Conservation (phyloP, 2,888 invertebrate genomes). For the Ichneumoninae sp. region DNA sequence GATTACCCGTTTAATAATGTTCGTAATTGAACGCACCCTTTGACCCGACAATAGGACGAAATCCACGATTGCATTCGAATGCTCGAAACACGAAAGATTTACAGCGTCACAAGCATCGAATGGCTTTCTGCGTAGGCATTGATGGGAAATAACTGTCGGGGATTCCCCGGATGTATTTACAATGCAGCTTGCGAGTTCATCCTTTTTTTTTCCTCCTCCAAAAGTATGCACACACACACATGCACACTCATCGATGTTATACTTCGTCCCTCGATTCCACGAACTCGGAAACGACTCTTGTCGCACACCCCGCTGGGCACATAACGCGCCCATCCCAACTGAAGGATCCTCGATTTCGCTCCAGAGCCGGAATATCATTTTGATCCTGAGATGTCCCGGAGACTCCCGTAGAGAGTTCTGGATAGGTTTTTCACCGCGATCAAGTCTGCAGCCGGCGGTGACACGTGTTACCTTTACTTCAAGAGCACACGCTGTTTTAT, state of each 20-base stretch:
- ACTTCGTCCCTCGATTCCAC: conserved; percentile 64
- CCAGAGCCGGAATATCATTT: conserved; percentile 56
- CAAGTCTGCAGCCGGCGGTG: conserved; percentile 55
- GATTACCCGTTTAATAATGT: background rate
- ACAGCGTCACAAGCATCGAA: conserved; percentile 39
- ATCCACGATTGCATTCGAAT: background rate
- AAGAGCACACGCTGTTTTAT: conserved; percentile 56
- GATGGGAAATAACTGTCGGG: conserved; percentile 60
- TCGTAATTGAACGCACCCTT: background rate
- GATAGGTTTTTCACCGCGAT: conserved; percentile 44
- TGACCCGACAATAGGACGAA: background rate
- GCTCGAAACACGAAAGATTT: conserved; percentile 34
- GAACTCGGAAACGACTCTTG: conserved; percentile 67
- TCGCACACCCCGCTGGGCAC: conserved; percentile 63
- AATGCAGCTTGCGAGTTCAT: conserved; percentile 57
- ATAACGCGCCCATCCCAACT: conserved; percentile 45
- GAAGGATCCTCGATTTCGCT: conserved; percentile 53
- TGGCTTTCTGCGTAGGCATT: conserved; percentile 53
- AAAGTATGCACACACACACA: conserved; percentile 25
- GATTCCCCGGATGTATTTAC: conserved; percentile 57
- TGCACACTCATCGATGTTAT: conserved; percentile 10
- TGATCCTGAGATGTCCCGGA: conserved; percentile 54
- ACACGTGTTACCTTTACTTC: conserved; percentile 62
- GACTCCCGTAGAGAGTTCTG: conserved; percentile 40
- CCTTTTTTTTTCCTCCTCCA: conserved; percentile 32